Conservation (phyloP, 2,888 invertebrate species). For the Serrognathus titanus region DNA sequence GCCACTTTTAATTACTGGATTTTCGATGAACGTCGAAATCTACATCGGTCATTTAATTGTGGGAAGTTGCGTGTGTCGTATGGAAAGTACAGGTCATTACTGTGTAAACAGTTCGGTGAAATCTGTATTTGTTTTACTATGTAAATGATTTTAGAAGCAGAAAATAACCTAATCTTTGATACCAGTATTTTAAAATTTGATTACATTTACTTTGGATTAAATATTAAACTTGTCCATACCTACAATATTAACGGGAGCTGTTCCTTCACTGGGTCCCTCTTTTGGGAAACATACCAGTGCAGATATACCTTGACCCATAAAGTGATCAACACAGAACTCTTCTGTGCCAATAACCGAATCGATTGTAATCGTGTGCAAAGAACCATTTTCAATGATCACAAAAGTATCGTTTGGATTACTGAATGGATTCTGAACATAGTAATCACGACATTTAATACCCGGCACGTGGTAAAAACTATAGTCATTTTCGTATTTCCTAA, state of each 20-base stretch:
- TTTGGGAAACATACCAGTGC: conserved; percentile 7
- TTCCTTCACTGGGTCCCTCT: neutral
- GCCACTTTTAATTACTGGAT: too few relatives aligned
- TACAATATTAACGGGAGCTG: neutral
- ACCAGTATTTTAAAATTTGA: neutral
- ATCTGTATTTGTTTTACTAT: too few relatives aligned
- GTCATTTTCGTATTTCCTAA: neutral
- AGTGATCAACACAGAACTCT: conserved; percentile 9
- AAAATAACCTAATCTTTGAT: neutral
- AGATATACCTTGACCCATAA: conserved; percentile 3
- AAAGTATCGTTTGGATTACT: neutral
- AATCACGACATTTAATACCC: conserved; percentile 2
- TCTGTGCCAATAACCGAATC: neutral
- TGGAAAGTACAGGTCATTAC: too few relatives aligned
- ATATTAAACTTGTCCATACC: neutral
- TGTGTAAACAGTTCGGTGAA: too few relatives aligned
- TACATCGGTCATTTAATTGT: too few relatives aligned
- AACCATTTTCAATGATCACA: conserved; percentile 3
- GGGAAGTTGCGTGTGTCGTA: too few relatives aligned
- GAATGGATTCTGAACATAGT: conserved; percentile 3
- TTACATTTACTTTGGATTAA: neutral
- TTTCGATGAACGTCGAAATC: too few relatives aligned
- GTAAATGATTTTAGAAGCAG: too few relatives aligned
- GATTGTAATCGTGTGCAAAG: neutral
- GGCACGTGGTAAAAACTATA: neutral